Evolutionary conservation across 2,113 vertebrate genomes (phyloP).

Genomic region (Herpetotheres cachinnans): DNA sequence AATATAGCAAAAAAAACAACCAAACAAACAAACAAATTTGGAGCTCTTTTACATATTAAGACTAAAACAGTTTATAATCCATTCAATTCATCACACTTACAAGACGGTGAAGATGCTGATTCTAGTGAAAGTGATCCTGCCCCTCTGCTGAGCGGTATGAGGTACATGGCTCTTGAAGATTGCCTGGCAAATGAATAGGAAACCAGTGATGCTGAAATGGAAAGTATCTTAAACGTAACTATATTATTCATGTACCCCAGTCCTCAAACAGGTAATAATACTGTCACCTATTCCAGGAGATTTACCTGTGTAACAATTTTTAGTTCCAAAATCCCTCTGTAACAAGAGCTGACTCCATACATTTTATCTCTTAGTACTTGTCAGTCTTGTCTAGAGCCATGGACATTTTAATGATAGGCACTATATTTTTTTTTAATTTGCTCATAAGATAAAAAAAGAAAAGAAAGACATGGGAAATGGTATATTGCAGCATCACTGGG

Average conservation of each 20-base stretch:
- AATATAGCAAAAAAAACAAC: neutral
- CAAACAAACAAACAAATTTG: neutral
- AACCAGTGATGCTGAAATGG: neutral
- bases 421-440: neutral
- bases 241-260: neutral
- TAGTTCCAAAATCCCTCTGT: neutral
- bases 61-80: neutral
- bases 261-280: neutral
- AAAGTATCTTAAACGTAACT: neutral
- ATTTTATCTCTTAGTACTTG: neutral
- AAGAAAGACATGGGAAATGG: neutral
- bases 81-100: neutral
- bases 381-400: neutral
- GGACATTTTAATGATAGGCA: neutral
- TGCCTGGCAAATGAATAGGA: neutral
- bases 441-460: neutral
- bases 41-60: neutral
- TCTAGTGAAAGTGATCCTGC: neutral
- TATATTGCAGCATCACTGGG: neutral
- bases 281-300: neutral
- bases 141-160: neutral
- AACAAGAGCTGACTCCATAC: neutral
- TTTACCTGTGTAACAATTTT: neutral
- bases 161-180: neutral
- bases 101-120: neutral